phyloP scores from a whole-genome alignment of 2,888 invertebrate species.

The Opisthograptis luteolata region DNA sequence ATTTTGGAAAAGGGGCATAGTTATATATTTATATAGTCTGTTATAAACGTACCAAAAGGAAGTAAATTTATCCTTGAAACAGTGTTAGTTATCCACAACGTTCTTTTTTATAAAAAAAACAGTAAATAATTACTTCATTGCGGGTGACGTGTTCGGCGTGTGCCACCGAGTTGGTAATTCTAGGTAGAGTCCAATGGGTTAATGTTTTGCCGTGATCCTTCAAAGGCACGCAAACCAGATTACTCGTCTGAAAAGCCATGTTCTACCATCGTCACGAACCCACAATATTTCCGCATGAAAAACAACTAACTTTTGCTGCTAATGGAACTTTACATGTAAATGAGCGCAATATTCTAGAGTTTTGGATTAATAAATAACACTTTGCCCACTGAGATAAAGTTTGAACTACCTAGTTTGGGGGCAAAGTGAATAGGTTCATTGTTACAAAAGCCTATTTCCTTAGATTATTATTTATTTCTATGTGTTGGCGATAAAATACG shows the following conservation, averaged over 20 bases:
- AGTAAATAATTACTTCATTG: constrained; percentile 3
- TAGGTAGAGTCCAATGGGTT: constrained; percentile 15
- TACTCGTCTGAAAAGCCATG: constrained; percentile 27
- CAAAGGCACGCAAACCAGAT: constrained; percentile 37
- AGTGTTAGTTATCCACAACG: background rate
- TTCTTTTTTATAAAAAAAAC: background rate
- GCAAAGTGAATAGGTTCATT: no score
- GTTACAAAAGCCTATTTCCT: no score
- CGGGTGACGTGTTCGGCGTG: no score
- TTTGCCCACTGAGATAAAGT: no score
- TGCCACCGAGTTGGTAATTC: constrained; percentile 5
- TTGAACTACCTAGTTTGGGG: no score
- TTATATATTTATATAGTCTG: no score
- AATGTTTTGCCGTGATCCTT: constrained; percentile 22
- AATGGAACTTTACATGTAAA: constrained; percentile 15
- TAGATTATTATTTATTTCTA: no score
- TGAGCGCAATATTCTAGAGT: background rate
- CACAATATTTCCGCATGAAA: constrained; percentile 45
- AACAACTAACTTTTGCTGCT: constrained; percentile 16
- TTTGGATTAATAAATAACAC: no score
- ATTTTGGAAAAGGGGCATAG: no score
- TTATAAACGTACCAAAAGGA: no score
- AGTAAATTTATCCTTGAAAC: constrained; percentile 2
- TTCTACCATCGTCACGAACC: constrained; percentile 50
- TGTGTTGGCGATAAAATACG: no score